phyloP scores from a whole-genome alignment of 2,113 vertebrate genomes.

The Cisticola juncidis region DNA sequence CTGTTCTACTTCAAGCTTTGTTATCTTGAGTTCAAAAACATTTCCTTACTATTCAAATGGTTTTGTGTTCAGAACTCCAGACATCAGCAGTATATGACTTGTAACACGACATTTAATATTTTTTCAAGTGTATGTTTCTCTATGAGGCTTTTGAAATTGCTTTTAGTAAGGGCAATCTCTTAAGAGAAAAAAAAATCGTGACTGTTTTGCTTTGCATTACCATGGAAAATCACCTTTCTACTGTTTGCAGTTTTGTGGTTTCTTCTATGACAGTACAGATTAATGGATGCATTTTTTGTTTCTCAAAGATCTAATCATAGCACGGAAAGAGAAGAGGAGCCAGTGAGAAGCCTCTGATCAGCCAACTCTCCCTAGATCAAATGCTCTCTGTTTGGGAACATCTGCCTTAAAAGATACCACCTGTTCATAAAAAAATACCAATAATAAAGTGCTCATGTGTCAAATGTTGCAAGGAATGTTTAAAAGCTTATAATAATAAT shows the following conservation, averaged over 20 bases:
- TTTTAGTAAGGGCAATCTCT: neutral
- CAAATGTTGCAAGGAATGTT: neutral
- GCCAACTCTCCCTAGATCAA: constrained; percentile 1
- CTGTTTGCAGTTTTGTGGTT: neutral
- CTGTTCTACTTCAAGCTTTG: neutral
- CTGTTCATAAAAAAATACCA: neutral
- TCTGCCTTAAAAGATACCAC: constrained; percentile 30
- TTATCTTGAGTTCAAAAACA: neutral
- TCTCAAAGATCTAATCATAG: neutral
- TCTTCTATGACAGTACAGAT: neutral
- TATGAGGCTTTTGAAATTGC: neutral
- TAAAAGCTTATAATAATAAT: neutral
- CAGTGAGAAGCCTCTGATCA: neutral
- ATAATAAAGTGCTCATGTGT: neutral
- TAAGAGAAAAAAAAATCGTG: neutral
- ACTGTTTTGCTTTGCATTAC: neutral
- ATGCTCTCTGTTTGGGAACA: neutral
- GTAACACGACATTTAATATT: neutral
- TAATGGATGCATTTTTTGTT: constrained; percentile 37
- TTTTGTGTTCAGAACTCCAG: neutral
- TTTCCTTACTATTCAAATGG: neutral
- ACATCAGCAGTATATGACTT: neutral
- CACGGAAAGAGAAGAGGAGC: neutral
- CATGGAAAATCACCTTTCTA: neutral
- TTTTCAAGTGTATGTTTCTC: neutral